Percentiles rank a stretch among this genome's conserved stretches.
Evolutionary conservation across 1,140 invertebrate species (phyloP).

Genomic region (Drosophila yakuba): DNA sequence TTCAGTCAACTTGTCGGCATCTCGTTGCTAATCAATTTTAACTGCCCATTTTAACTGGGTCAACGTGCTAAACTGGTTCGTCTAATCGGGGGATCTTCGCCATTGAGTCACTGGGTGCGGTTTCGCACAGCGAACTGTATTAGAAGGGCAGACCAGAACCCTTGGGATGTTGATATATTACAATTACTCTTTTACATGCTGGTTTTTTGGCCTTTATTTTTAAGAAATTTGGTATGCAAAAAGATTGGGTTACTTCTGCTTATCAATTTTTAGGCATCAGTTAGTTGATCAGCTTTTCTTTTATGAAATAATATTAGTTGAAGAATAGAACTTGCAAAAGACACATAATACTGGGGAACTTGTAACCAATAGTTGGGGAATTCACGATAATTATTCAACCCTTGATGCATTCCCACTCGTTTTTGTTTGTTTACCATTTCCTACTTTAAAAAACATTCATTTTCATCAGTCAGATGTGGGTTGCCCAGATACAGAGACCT

Average conservation of each 20-base stretch:
- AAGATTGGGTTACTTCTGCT: too few species aligned
- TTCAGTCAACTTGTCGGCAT: constrained; percentile 49
- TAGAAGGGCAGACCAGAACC: constrained; percentile 15
- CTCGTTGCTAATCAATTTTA: constrained; percentile 49
- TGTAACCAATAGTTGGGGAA: constrained; percentile 22
- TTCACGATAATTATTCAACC: constrained; percentile 14
- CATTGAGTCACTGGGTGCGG: constrained; percentile 27
- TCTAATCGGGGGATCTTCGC: constrained; percentile 27
- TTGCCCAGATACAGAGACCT: constrained; percentile 31
- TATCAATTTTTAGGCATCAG: too few species aligned
- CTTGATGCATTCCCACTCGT: constrained; percentile 29
- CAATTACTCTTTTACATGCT: background rate
- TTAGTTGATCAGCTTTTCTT: too few species aligned
- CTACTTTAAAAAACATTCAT: constrained; percentile 84
- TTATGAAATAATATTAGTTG: too few species aligned
- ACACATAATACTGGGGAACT: background rate
- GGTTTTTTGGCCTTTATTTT: background rate
- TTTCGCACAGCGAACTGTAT: background rate
- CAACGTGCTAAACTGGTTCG: constrained; percentile 47
- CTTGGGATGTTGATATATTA: constrained; percentile 16
- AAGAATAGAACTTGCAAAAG: too few species aligned
- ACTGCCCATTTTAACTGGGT: constrained; percentile 53
- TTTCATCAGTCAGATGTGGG: constrained; percentile 70
- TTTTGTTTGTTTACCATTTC: constrained; percentile 67
- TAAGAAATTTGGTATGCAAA: too few species aligned